Base-by-base conservation (phyloP, 2,797 vertebrate genomes). In the Xerus rutilus region DNA sequence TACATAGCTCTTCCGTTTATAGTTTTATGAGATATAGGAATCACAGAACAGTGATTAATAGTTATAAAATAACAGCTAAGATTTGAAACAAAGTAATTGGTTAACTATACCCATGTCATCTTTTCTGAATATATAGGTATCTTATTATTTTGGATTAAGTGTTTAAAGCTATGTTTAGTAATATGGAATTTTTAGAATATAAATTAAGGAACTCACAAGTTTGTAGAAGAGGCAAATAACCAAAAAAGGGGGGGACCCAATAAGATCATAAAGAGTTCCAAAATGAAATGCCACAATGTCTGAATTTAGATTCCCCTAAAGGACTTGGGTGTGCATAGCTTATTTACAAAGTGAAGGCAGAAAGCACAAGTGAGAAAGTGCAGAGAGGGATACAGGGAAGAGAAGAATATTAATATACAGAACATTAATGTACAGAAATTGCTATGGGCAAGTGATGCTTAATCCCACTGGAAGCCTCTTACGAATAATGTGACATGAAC, bases 91-190 rank as follows among this genome's bases (percentile, higher is more conserved):
- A 74, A 13, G 21, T 52, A 76, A 73, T 76, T 45, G 18, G 23
- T 73, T 95, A 91, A 65, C 10, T 92, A 73, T 95, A 76, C 5
- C 14, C n/a, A 79, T 25, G 7, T 57, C 32, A 64, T 20, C 43
- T 70, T 89, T 49, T 52, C 35, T 32, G 85, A 89, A 89, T 64
- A 72, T 45, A 57, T 9, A 88, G 12, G 1, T 70, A 62, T 47
- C 54, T 70, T 86, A 95, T 74, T 91, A 88, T 86, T 96, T 96
- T 82, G 8, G 32, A 65, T 73, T 90, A 90, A 94, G 89, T 35
- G 11, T 92, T 74, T 74, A 95, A 74, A 67, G 23, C 21, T 88
- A 62, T 62, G n/a, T 73, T 87, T 70, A 72, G 10, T 28, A 81
- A 82, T 70, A 59, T 18, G 72, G 7, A 93, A 49, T 65, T 69